Percentiles rank a stretch among this genome's conserved stretches.
Evolutionary conservation across 2,797 vertebrate species (phyloP).

Genomic region (Scomberomorus guttatus): DNA sequence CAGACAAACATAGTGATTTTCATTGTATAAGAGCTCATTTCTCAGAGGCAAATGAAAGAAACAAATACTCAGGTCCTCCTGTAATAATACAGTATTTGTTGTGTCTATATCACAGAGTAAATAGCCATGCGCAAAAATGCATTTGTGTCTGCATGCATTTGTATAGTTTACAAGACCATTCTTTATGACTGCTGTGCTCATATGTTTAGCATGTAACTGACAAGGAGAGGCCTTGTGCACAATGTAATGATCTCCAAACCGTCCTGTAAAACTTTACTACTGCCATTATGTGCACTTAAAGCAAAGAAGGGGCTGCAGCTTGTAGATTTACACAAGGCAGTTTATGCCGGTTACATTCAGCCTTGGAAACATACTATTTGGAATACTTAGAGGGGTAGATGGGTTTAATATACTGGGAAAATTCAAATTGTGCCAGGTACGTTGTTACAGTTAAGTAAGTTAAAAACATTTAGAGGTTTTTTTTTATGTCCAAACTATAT

Average conservation of each 20-base stretch:
- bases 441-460: neutral
- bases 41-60: conserved; percentile 52
- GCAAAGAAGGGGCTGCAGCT: conserved; percentile 58
- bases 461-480: neutral
- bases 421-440: conserved; percentile 2
- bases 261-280: conserved; percentile 83
- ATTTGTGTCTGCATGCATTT: conserved; percentile 36
- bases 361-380: neutral
- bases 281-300: conserved; percentile 82
- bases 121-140: conserved; percentile 32
- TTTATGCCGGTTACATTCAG: conserved; percentile 38
- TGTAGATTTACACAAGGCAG: conserved; percentile 61
- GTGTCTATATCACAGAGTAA: conserved; percentile 25
- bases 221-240: conserved; percentile 67
- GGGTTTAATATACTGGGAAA: neutral
- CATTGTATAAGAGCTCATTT: conserved; percentile 29
- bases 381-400: neutral
- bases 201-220: conserved; percentile 77
- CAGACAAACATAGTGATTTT: conserved; percentile 23
- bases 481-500: neutral
- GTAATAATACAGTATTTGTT: conserved; percentile 25
- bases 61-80: conserved; percentile 31
- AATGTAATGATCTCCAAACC: conserved; percentile 77
- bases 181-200: conserved; percentile 69
- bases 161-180: conserved; percentile 61